Base-by-base conservation (phyloP, 2,888 invertebrate species). In the Philereme transversata region DNA sequence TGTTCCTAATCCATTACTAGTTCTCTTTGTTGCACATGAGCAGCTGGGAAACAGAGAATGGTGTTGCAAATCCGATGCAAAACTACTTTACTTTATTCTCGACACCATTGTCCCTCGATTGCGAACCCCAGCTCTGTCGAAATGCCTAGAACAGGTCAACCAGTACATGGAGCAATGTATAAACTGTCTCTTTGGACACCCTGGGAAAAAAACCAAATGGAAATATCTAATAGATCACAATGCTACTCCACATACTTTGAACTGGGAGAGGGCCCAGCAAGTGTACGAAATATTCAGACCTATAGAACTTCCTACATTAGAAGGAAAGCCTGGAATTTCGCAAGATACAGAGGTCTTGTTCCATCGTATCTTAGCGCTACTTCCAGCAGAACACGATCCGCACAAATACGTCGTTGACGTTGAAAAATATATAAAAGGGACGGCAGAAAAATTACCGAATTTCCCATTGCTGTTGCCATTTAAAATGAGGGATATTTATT, bases 171-270 rank as follows among this genome's bases (percentile, higher is more conserved):
- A 98, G 77, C 98, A 99, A 87, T 92, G 93, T 70, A 93, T 94
- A 62, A 98, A 95, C 83, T 99, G 99, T 82, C 89, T 99, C 3
- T 98, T 96, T 82, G 96, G 96, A 1, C 96, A 97, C 87, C 97
- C 97, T 0, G 95, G 94, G 60, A 96, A 95, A 77, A 95, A 95
- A 75, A 94, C 71, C 60, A 90, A 93, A 69, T 74, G 90, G 0
- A 89, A 93, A 70, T 86, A 96, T 82, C 86, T 97, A 22, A 93
- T 94, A 51, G 97, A 97, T 73, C 98, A 98, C 79, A 96, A 95
- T 75, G 95, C 95, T 0, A 93, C 93, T 38, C 93, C 95, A 51
- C 92, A 95, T 46, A 92, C 94, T 6, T 84, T 97, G 61, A 95
- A 95, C 8, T 97, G 96, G 96, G 93, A 94, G 59, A 93, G 95